A percentile compares a stretch with the other conserved stretches of the same genome.
phyloP scores from a whole-genome alignment of 2,888 invertebrate species.

The Zele albiditarsus region DNA sequence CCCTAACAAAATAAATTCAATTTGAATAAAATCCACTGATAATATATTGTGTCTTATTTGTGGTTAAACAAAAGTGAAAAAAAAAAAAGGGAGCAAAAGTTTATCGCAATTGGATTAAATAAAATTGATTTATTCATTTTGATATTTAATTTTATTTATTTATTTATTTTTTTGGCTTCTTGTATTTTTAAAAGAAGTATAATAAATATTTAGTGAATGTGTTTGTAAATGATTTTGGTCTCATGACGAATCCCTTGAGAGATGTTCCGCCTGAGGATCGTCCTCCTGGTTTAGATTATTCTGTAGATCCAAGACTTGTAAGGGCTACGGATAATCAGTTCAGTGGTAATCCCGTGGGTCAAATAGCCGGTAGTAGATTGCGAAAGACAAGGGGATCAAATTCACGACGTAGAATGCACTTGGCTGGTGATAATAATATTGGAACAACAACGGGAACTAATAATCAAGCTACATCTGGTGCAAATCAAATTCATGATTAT shows the following conservation, averaged over 20 bases:
- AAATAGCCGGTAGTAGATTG: constrained; percentile 56
- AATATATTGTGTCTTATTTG: background rate
- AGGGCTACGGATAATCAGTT: constrained; percentile 58
- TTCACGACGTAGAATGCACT: constrained; percentile 79
- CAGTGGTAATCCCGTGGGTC: constrained; percentile 52
- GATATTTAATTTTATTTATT: too few relatives aligned
- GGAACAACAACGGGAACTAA: constrained; percentile 77
- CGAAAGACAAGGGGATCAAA: constrained; percentile 64
- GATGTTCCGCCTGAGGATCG: constrained; percentile 69
- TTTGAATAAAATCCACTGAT: constrained; percentile 17
- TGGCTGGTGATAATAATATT: constrained; percentile 78
- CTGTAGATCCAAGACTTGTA: constrained; percentile 59
- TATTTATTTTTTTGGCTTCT: background rate
- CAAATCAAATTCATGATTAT: constrained; percentile 74
- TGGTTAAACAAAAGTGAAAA: background rate
- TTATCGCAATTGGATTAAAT: background rate
- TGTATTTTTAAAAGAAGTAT: constrained; percentile 35
- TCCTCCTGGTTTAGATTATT: constrained; percentile 67
- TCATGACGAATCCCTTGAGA: constrained; percentile 71
- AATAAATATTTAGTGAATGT: background rate
- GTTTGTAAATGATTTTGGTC: constrained; percentile 56
- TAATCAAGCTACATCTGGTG: constrained; percentile 51
- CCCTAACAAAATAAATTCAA: constrained; percentile 32
- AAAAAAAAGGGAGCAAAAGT: background rate
- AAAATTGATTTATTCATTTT: background rate